phyloP scores from a whole-genome alignment of 2,113 vertebrate genomes.

The Passer montanus region DNA sequence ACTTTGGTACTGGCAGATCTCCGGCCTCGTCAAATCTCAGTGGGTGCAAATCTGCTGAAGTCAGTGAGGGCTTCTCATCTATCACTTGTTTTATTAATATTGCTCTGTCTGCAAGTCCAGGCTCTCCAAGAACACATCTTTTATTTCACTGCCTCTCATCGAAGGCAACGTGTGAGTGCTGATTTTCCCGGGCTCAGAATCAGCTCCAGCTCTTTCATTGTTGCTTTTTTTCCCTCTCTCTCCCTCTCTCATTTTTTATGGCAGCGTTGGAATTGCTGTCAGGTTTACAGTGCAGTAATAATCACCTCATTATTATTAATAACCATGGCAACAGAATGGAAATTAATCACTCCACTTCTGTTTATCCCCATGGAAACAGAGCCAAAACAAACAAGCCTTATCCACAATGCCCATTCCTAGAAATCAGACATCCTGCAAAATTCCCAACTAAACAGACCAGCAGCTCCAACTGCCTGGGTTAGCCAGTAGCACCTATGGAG shows the following conservation, averaged over 20 bases:
- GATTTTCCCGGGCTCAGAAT: neutral
- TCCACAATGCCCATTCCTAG: constrained; percentile 60
- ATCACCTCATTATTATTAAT: constrained; percentile 77
- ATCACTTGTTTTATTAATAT: constrained; percentile 49
- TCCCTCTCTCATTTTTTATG: neutral
- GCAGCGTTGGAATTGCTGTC: constrained; percentile 34
- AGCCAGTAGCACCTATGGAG: neutral
- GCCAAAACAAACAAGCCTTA: constrained; percentile 63
- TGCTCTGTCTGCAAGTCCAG: constrained; percentile 4
- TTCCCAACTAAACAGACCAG: neutral
- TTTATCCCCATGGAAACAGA: constrained; percentile 67
- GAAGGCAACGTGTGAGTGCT: constrained; percentile 29
- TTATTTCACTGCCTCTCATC: neutral
- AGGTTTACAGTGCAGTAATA: constrained; percentile 56
- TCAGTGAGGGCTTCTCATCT: constrained; percentile 16
- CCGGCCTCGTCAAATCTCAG: neutral
- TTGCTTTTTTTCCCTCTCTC: neutral
- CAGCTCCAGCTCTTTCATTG: neutral
- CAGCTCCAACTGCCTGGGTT: neutral
- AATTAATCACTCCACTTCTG: constrained; percentile 67
- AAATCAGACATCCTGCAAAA: constrained; percentile 52
- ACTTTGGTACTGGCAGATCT: neutral
- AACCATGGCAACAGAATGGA: constrained; percentile 73
- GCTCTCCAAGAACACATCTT: constrained; percentile 38
- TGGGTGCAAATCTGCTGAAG: neutral